Base-by-base conservation (phyloP, 2,888 invertebrate genomes). In the Drosophila mayaguana region DNA sequence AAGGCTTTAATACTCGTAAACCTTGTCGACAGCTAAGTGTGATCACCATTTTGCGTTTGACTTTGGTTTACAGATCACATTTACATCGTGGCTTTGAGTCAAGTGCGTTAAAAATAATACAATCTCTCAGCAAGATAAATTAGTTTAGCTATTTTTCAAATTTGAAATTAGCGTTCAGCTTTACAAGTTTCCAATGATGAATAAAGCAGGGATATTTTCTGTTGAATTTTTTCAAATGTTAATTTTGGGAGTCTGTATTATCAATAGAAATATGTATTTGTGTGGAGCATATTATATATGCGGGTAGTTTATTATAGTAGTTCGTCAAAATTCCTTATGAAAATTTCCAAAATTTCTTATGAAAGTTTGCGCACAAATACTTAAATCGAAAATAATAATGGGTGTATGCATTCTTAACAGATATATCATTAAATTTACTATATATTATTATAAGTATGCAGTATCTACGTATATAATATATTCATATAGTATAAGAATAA, bases 11-110 rank as follows among this genome's bases (percentile, higher is more conserved):
- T 56, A 67, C 48, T 61, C 48, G 69, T 59, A 86, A 77, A 53
- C 84, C 89, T 84, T 81, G 89, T 63, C 66, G 51, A 56, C 64
- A 61, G 59, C 32, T 67, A 79, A 78, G 78, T 81, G 81, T 72
- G 81, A 78, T 80, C 78, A 81, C 56, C 69, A 65, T 40, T 22
- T 63, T 43, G 32, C 32, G 46, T 54, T 76, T 63, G 56, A 50
- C 66, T 80, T 72, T 63, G 46, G 34, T 20, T 66, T 61, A 56
- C 56, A 51, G 50, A 72, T 67, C 79, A 32, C 69, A 57, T 88
- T 70, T 88, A 82, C 54, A 54, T n/a, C 53, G 53, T 14, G 34
- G 54, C 38, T 53, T 81, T 56, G 20, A 43, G 43, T 32, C 43
- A 22, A 42, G 38, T 64, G 53, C 45, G 16, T 45, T 55, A 50